These are phyloP conservation scores for Thysanoteuthis rhombus DNA, from an alignment of 2,888 invertebrate genomes.

Conservation along the genomic window DNA sequence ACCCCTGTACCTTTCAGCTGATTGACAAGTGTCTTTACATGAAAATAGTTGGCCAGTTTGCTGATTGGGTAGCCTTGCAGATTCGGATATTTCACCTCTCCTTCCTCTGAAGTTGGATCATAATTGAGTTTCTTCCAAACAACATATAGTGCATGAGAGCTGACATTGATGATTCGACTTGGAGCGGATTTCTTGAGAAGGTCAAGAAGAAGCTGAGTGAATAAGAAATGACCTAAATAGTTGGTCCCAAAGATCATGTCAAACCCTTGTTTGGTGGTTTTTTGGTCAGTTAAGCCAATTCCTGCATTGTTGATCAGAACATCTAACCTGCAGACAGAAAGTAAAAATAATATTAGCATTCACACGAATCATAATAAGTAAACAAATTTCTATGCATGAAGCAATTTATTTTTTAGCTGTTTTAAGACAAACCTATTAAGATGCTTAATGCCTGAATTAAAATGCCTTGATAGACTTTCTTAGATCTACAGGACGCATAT, in stretches of 20 bases:
- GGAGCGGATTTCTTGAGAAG: slow-evolving; percentile 22
- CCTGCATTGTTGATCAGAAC: slow-evolving; percentile 21
- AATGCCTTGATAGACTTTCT: no score
- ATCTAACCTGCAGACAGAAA: background rate
- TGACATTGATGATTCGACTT: slow-evolving; percentile 24
- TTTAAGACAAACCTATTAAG: no score
- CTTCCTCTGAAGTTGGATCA: background rate
- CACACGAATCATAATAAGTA: background rate
- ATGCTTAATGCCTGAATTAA: no score
- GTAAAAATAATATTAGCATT: background rate
- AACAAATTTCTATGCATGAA: no score
- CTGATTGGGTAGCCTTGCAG: background rate
- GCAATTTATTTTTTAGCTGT: no score
- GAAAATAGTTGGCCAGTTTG: background rate
- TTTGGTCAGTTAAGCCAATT: background rate
- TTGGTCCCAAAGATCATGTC: slow-evolving; percentile 17
- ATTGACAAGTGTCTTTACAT: background rate
- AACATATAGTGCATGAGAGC: background rate
- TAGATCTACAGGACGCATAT: no score
- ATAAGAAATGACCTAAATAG: background rate
- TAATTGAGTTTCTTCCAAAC: background rate
- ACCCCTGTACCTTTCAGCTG: background rate
- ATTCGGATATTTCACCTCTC: background rate
- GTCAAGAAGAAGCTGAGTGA: slow-evolving; percentile 16
- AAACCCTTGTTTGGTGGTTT: background rate